A percentile compares a stretch with the other conserved stretches of the same genome.
Conservation (phyloP, 2,797 vertebrate species). For the Malacoraja senta region DNA sequence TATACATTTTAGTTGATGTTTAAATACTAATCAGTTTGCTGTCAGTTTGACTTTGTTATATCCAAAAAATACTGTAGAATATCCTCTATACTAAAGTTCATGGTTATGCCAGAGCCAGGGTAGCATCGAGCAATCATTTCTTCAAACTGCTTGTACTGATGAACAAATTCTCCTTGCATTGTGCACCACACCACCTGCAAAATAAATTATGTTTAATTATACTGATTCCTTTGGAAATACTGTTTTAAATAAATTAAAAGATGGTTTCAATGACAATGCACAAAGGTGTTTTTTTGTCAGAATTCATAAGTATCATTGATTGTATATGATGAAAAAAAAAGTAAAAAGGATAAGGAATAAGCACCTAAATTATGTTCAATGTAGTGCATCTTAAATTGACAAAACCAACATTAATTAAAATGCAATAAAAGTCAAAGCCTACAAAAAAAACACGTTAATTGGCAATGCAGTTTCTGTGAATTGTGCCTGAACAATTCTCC, state of each 20-base stretch:
- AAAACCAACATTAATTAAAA: neutral
- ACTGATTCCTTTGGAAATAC: neutral
- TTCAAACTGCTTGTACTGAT: constrained; percentile 46
- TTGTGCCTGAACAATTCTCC: neutral
- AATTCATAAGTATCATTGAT: neutral
- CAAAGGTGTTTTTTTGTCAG: neutral
- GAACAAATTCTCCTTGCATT: constrained; percentile 45
- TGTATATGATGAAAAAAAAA: neutral
- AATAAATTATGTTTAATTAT: neutral
- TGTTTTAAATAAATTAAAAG: neutral
- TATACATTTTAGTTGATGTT: neutral
- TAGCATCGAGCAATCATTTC: constrained; percentile 47
- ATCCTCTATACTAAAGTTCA: constrained; percentile 48
- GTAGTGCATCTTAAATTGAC: neutral
- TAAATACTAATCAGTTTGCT: neutral
- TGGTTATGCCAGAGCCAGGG: constrained; percentile 44
- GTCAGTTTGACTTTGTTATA: constrained; percentile 41
- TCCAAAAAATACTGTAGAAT: constrained; percentile 49
- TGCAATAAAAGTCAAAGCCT: neutral
- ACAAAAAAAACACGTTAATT: neutral
- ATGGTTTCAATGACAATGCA: neutral
- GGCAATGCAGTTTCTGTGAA: neutral
- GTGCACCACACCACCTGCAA: constrained; percentile 45
- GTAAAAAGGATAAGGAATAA: neutral
- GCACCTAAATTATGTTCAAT: neutral